Conservation (phyloP, 2,113 vertebrate species). For the Crotalus viridis region DNA sequence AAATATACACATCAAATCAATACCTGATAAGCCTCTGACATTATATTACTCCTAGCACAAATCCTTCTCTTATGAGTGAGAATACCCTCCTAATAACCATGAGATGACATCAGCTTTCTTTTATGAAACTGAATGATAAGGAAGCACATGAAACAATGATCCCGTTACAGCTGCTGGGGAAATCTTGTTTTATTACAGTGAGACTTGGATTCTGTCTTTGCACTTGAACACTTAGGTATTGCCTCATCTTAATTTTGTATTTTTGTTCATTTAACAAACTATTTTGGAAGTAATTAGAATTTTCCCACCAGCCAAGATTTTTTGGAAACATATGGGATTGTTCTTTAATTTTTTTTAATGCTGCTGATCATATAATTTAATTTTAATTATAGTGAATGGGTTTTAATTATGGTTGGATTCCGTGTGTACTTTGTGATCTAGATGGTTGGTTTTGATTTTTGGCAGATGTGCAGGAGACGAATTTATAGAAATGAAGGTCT, state of each 20-base stretch:
- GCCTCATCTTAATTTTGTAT: not conserved
- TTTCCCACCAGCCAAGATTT: not conserved
- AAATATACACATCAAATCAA: not conserved
- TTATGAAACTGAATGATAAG: not conserved
- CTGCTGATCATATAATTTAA: not conserved
- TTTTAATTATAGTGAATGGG: not conserved
- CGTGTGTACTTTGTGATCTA: not conserved
- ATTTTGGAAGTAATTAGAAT: not conserved
- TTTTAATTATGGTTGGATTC: not conserved
- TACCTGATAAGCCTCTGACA: not conserved
- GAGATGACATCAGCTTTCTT: not conserved
- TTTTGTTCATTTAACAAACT: not conserved
- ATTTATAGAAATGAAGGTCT: not conserved
- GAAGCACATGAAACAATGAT: not conserved
- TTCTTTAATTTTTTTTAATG: not conserved
- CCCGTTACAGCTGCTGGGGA: not conserved
- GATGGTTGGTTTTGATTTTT: not conserved
- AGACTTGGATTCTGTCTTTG: not conserved
- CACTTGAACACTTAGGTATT: not conserved
- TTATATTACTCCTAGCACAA: not conserved
- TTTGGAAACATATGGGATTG: not conserved
- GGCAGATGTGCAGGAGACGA: not conserved
- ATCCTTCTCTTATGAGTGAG: not conserved
- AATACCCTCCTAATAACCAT: not conserved
- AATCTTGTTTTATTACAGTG: not conserved